Conservation (phyloP, 2,113 vertebrate genomes). For the Catharus minimus region DNA sequence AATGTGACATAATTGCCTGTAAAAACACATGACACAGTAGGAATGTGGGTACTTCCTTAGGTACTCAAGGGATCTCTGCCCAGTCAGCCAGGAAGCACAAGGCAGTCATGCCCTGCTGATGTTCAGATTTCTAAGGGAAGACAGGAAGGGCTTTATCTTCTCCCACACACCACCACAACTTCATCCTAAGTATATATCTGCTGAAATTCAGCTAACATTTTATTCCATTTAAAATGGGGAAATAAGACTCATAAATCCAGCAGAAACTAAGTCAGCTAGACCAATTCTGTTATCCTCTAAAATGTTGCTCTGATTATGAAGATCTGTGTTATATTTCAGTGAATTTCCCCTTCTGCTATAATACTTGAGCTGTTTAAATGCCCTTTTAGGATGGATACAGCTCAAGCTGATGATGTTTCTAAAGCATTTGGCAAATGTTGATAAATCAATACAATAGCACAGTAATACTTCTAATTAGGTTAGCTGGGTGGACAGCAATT, state of each 20-base stretch:
- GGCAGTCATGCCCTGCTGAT: not conserved
- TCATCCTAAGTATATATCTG: not conserved
- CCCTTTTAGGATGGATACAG: not conserved
- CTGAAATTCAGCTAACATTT: not conserved
- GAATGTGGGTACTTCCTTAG: not conserved
- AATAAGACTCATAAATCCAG: not conserved
- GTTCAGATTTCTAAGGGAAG: not conserved
- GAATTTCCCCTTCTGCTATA: not conserved
- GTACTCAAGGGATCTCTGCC: not conserved
- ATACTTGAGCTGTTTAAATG: not conserved
- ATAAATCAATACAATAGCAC: not conserved
- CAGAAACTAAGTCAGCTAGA: not conserved
- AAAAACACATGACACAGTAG: not conserved
- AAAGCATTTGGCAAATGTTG: not conserved
- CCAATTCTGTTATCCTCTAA: not conserved
- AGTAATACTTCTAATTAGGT: not conserved
- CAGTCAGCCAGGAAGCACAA: not conserved
- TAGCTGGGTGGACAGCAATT: not conserved
- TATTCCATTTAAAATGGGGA: not conserved
- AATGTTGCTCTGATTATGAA: not conserved
- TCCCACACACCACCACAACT: not conserved
- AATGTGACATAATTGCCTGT: not conserved
- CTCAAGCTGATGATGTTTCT: not conserved
- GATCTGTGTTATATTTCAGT: not conserved
- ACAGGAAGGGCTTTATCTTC: not conserved